A percentile compares a stretch with the other conserved stretches of the same genome.
These are phyloP conservation scores for Sebastes cheni DNA, from an alignment of 2,797 vertebrate genomes.

Conservation along the genomic window DNA sequence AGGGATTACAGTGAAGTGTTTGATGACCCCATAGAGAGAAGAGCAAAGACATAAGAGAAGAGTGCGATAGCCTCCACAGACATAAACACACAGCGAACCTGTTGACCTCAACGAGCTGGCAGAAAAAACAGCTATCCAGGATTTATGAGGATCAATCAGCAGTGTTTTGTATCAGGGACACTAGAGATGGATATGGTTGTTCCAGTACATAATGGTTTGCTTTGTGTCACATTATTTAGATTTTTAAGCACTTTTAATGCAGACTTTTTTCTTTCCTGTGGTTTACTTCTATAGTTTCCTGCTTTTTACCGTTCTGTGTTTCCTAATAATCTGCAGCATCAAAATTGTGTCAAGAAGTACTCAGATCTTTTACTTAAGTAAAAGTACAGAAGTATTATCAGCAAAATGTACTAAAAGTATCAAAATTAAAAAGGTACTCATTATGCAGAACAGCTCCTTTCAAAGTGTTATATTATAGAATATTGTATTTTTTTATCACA, in stretches of 20 bases:
- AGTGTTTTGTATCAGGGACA: not conserved
- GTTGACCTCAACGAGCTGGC: constrained; percentile 26
- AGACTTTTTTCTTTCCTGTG: not conserved
- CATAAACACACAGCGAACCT: constrained; percentile 18
- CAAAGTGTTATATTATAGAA: too few species aligned
- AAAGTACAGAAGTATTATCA: too few species aligned
- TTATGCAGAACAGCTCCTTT: too few species aligned
- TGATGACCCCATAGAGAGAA: constrained; percentile 46
- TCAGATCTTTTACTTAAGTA: too few species aligned
- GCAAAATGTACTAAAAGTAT: too few species aligned
- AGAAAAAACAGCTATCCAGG: constrained; percentile 15
- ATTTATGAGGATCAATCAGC: constrained; percentile 44
- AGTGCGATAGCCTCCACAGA: constrained; percentile 12
- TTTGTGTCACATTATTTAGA: not conserved
- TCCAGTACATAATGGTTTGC: not conserved
- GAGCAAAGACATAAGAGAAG: constrained; percentile 33
- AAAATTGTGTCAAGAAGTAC: not conserved
- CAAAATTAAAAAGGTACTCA: too few species aligned
- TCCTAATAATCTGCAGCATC: not conserved
- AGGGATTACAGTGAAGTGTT: constrained; percentile 52
- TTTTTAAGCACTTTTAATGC: not conserved
- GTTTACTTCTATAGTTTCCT: not conserved
- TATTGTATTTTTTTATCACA: too few species aligned
- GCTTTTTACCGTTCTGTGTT: not conserved
- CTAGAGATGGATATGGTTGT: not conserved